Conservation (phyloP, 2,113 vertebrate genomes). For the Polypterus senegalus region DNA sequence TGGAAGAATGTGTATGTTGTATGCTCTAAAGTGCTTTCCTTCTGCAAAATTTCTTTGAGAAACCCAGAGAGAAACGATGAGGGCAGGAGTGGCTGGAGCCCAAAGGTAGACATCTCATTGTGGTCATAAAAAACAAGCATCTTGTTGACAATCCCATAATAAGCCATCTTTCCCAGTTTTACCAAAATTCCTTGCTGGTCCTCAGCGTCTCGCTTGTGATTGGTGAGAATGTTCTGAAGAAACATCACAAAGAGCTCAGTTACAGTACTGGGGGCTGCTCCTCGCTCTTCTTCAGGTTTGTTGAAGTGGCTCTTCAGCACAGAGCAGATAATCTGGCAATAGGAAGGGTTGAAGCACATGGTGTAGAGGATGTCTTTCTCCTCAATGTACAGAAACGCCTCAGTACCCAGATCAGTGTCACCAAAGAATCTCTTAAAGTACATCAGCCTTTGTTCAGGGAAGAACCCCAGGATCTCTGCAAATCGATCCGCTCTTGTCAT, state of each 20-base stretch:
- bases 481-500: slow-evolving; percentile 3
- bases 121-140: slow-evolving; percentile 7
- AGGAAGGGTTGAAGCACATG: no score
- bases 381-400: slow-evolving; percentile 10
- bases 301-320: background rate
- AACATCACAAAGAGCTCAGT: slow-evolving; percentile 22
- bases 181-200: background rate
- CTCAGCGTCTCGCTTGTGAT: background rate
- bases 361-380: slow-evolving; percentile 17
- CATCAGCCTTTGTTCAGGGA: background rate
- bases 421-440: no score
- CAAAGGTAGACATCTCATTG: background rate
- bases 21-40: no score
- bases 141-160: background rate
- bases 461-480: slow-evolving; percentile 21
- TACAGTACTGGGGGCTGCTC: slow-evolving; percentile 14
- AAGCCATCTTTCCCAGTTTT: background rate
- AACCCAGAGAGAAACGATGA: background rate
- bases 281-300: background rate
- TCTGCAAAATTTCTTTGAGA: background rate
- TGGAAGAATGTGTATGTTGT: slow-evolving; percentile 16
- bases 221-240: slow-evolving; percentile 13
- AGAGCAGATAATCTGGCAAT: background rate
- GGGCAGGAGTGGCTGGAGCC: background rate
- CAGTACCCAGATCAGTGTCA: no score